phyloP scores from a whole-genome alignment of 2,888 invertebrate species.

The Mythimna impura region DNA sequence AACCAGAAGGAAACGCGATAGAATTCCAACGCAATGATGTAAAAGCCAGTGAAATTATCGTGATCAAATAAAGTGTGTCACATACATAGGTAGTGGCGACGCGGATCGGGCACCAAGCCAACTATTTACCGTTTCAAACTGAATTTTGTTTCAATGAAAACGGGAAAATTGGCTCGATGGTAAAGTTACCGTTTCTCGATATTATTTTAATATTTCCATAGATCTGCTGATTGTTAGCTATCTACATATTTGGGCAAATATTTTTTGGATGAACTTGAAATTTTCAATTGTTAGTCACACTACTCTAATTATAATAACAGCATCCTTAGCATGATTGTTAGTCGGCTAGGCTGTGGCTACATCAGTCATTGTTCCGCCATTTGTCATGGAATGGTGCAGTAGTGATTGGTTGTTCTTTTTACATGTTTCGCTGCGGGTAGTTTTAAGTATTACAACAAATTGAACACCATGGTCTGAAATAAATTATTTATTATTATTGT shows the following conservation, averaged over 20 bases:
- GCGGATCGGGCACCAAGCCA: slow-evolving; percentile 57
- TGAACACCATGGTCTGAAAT: too few species aligned
- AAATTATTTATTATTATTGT: too few species aligned
- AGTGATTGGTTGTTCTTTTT: too few species aligned
- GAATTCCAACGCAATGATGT: slow-evolving; percentile 45
- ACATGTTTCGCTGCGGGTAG: too few species aligned
- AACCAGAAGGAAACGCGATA: slow-evolving; percentile 25
- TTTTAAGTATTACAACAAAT: too few species aligned
- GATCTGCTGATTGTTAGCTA: not conserved
- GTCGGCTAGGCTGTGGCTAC: too few species aligned
- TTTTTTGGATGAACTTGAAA: not conserved
- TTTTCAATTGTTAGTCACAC: too few species aligned
- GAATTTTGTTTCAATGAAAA: slow-evolving; percentile 62
- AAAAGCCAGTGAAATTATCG: slow-evolving; percentile 46
- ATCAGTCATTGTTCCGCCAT: too few species aligned
- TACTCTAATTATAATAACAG: too few species aligned
- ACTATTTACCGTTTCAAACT: slow-evolving; percentile 61
- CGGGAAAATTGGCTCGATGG: slow-evolving; percentile 43
- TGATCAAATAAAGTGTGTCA: slow-evolving; percentile 54
- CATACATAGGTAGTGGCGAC: slow-evolving; percentile 33
- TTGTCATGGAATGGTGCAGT: too few species aligned
- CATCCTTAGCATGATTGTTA: too few species aligned
- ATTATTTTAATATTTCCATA: slow-evolving; percentile 33
- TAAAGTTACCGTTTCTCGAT: slow-evolving; percentile 40
- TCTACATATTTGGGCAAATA: not conserved